Evolutionary conservation across 2,113 vertebrate species (phyloP).

Genomic region (Ellobius talpinus): DNA sequence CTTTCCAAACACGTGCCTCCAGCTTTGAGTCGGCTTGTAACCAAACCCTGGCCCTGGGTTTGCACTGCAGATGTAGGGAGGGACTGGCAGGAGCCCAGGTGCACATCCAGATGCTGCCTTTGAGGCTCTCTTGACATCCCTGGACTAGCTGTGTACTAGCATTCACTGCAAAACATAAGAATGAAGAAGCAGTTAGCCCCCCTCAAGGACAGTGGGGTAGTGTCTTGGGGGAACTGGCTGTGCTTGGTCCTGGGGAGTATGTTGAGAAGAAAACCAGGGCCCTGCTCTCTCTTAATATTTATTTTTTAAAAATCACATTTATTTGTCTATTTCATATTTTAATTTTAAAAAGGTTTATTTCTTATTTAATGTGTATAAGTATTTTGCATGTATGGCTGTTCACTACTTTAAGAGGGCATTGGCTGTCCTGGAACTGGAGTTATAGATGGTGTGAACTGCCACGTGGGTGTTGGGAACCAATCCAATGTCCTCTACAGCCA

Average conservation of each 20-base stretch:
- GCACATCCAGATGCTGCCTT: slow-evolving; percentile 76
- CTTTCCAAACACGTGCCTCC: slow-evolving; percentile 68
- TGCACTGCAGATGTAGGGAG: slow-evolving; percentile 69
- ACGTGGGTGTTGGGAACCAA: background rate
- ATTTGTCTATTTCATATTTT: background rate
- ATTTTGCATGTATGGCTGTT: background rate
- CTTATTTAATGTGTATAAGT: background rate
- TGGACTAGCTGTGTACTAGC: slow-evolving; percentile 40
- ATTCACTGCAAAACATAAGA: background rate
- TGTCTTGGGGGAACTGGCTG: background rate
- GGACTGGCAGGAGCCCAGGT: slow-evolving; percentile 73
- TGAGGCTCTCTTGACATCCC: slow-evolving; percentile 33
- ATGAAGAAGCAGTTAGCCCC: background rate
- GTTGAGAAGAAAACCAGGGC: slow-evolving; percentile 5
- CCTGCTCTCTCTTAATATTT: background rate
- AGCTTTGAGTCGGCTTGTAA: slow-evolving; percentile 57
- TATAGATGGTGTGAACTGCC: background rate
- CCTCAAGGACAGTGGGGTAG: background rate
- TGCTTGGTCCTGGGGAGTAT: background rate
- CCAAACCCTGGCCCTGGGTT: slow-evolving; percentile 52
- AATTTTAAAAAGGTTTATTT: background rate
- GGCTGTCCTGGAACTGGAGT: background rate
- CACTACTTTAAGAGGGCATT: background rate
- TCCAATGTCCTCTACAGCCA: background rate
- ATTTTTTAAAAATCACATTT: background rate